Base-by-base conservation (phyloP, 2,113 vertebrate genomes). In the Ascaphus truei region DNA sequence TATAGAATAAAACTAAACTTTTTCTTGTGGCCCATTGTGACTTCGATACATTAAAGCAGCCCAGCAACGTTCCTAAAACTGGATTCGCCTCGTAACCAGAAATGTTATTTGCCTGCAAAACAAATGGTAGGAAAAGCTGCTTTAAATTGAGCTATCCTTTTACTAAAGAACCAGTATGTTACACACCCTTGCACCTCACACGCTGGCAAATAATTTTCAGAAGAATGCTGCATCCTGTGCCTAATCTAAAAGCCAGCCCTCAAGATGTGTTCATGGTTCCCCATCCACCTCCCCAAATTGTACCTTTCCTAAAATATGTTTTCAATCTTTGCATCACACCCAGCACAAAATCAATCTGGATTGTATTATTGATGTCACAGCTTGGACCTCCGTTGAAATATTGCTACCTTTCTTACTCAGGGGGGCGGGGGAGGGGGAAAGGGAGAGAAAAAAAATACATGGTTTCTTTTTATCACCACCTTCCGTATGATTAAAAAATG, bases 401-500 rank as follows among this genome's bases (percentile, higher is more conserved):
- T 87, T 87, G 84, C 89, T 89, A 89, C 90, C 85, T 89, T 86
- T 87, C 83, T 86, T 83, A 84, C 85, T 76, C 82, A 25, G 61
- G n/a, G n/a, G n/a, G n/a, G n/a, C n/a, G n/a, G n/a, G n/a, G n/a
- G n/a, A n/a, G n/a, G n/a, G n/a, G n/a, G n/a, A n/a, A n/a, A n/a
- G n/a, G n/a, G n/a, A n/a, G n/a, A n/a, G n/a, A n/a, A n/a, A n/a
- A 23, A 89, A 90, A 90, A 90, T 87, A 87, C 87, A 83, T 89
- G 88, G 85, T 89, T 71, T 86, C 78, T 85, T 91, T 92, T 93
- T 87, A 88, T 90, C 90, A 92, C 87, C 86, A 90, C 86, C 86
- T 89, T 91, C 89, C 89, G 85, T 83, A 88, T 91, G 90, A 92
- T 92, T 91, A 90, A 91, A 92, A 92, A 92, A 89, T 89, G 86